These are phyloP conservation scores for Panagrolaimus sp. DNA, from an alignment of 1,140 invertebrate species.

Conservation along the genomic window DNA sequence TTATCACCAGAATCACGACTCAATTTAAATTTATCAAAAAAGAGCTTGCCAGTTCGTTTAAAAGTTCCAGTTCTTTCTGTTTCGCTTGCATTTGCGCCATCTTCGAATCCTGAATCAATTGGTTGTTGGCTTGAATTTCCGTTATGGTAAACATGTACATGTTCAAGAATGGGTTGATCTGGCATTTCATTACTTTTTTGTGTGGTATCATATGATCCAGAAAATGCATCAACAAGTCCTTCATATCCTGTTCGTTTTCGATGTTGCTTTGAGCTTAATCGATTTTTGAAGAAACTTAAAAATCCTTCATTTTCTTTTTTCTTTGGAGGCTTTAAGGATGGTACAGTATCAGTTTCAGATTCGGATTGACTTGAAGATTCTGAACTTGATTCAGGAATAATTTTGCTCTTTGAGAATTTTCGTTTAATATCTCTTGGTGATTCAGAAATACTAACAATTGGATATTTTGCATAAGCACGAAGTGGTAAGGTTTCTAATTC, in stretches of 20 bases:
- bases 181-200: not conserved
- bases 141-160: not conserved
- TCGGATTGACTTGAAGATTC: constrained; percentile 4
- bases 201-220: too few species aligned
- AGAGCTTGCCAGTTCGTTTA: not conserved
- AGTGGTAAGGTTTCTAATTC: constrained; percentile 33
- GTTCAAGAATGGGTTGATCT: constrained; percentile 15
- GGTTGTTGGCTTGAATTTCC: constrained; percentile 4
- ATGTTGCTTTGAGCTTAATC: not conserved
- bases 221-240: not conserved
- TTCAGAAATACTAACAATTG: not conserved
- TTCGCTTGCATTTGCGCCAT: constrained; percentile 1
- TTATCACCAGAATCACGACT: not conserved
- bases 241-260: not conserved
- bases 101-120: constrained; percentile 9
- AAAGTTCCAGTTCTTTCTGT: not conserved
- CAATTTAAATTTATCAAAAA: constrained; percentile 2
- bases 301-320: constrained; percentile 34
- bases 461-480: not conserved
- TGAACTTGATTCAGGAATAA: constrained; percentile 20
- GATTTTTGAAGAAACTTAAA: constrained; percentile 26
- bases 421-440: constrained; percentile 12
- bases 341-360: constrained; percentile 9
- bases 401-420: not conserved
- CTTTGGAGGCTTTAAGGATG: constrained; percentile 15